Conservation (phyloP, 2,888 invertebrate species). For the Aquatica leii region DNA sequence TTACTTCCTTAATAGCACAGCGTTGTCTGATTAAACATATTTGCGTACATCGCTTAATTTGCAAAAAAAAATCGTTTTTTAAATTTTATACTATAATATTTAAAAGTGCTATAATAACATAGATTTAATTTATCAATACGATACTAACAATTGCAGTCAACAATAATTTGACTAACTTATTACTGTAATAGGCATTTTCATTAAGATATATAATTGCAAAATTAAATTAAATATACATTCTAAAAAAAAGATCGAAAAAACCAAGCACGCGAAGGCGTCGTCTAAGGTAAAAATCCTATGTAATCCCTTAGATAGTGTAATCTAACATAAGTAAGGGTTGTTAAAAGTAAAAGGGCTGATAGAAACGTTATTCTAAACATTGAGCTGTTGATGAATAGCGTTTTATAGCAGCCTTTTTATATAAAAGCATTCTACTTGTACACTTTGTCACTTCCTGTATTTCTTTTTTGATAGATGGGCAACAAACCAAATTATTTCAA, state of each 20-base stretch:
- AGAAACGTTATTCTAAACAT: slow-evolving; percentile 53
- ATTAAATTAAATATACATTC: no score
- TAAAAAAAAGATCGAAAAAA: slow-evolving; percentile 10
- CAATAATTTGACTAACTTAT: no score
- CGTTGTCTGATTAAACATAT: no score
- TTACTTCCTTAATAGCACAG: no score
- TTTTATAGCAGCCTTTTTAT: slow-evolving; percentile 53
- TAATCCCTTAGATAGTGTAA: slow-evolving; percentile 50
- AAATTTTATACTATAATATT: no score
- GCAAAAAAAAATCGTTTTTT: no score
- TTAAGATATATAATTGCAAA: no score
- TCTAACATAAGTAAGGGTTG: slow-evolving; percentile 50
- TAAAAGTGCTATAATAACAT: no score
- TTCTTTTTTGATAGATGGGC: slow-evolving; percentile 58
- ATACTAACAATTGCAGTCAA: no score
- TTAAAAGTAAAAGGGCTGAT: slow-evolving; percentile 47
- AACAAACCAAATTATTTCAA: slow-evolving; percentile 53
- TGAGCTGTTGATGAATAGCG: slow-evolving; percentile 57
- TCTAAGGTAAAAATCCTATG: slow-evolving; percentile 40
- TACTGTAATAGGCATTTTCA: no score
- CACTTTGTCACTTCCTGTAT: slow-evolving; percentile 59
- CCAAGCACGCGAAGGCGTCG: slow-evolving; percentile 28
- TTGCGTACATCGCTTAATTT: no score
- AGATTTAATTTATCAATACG: no score
- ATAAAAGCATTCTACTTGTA: slow-evolving; percentile 54